Percentiles rank a stretch among this genome's conserved stretches.
These are phyloP conservation scores for Lepisosteus oculatus DNA, from an alignment of 2,113 vertebrate species.

Conservation along the genomic window DNA sequence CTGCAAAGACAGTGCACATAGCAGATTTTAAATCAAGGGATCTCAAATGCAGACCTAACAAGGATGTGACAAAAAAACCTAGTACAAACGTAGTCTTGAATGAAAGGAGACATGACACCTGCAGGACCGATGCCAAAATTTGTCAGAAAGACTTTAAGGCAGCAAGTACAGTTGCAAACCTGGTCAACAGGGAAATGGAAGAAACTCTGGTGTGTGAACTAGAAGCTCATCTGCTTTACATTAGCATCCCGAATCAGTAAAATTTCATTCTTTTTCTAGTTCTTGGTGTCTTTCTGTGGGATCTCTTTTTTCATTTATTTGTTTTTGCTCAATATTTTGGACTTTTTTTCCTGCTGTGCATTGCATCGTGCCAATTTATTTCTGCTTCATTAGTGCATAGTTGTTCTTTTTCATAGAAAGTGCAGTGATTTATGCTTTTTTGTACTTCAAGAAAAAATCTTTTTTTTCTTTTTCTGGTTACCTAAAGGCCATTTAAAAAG, in stretches of 20 bases:
- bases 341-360: conserved; percentile 50
- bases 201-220: conserved; percentile 88
- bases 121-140: conserved; percentile 63
- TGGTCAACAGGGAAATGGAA: conserved; percentile 68
- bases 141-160: conserved; percentile 71
- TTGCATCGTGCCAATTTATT: conserved; percentile 43
- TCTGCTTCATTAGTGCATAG: conserved; percentile 20
- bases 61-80: conserved; percentile 40
- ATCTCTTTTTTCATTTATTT: conserved; percentile 43
- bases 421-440: conserved; percentile 37
- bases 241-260: conserved; percentile 66
- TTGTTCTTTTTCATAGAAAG: conserved; percentile 46
- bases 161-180: conserved; percentile 64
- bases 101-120: conserved; percentile 66
- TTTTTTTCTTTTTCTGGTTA: conserved; percentile 45
- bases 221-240: conserved; percentile 71
- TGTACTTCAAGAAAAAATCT: not conserved
- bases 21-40: conserved; percentile 61
- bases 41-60: conserved; percentile 49
- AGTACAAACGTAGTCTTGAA: conserved; percentile 58
- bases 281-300: conserved; percentile 51
- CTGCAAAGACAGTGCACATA: conserved; percentile 46
- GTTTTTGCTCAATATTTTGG: conserved; percentile 25
- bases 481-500: conserved; percentile 76
- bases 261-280: conserved; percentile 54